phyloP scores from a whole-genome alignment of 2,888 invertebrate genomes.

The Tiliacea aurago region DNA sequence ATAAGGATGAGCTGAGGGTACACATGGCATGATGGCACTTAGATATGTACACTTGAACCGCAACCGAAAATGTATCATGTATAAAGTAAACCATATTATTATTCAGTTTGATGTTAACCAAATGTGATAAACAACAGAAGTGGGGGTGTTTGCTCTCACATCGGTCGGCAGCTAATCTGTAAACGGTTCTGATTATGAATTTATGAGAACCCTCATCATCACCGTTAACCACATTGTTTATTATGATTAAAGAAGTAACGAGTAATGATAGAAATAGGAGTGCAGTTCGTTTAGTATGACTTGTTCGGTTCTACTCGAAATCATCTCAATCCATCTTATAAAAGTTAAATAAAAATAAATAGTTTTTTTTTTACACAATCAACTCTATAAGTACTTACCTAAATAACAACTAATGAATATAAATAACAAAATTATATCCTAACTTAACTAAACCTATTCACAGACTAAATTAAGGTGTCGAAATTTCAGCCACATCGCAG shows the following conservation, averaged over 20 bases:
- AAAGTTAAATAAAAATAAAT: not conserved
- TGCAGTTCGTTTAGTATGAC: conserved; percentile 25
- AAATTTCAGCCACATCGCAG: no score
- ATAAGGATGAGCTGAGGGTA: not conserved
- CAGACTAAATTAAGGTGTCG: no score
- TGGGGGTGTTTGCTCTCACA: conserved; percentile 70
- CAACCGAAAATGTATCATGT: conserved; percentile 33
- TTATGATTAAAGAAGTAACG: conserved; percentile 50
- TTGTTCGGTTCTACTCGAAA: conserved; percentile 9
- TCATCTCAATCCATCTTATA: not conserved
- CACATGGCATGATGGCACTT: not conserved
- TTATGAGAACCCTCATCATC: conserved; percentile 60
- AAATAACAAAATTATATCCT: no score
- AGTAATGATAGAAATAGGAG: conserved; percentile 31
- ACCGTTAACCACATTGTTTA: conserved; percentile 41
- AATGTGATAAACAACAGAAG: conserved; percentile 73
- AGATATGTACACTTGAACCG: conserved; percentile 37
- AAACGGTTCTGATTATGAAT: conserved; percentile 68
- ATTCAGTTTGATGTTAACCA: conserved; percentile 72
- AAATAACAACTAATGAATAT: no score
- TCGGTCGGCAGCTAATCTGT: conserved; percentile 65
- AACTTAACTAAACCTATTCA: no score
- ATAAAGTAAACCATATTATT: conserved; percentile 60
- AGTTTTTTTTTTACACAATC: no score
- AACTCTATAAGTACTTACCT: no score